Evolutionary conservation across 1,140 invertebrate species (phyloP).

Genomic region (Apis dorsata): DNA sequence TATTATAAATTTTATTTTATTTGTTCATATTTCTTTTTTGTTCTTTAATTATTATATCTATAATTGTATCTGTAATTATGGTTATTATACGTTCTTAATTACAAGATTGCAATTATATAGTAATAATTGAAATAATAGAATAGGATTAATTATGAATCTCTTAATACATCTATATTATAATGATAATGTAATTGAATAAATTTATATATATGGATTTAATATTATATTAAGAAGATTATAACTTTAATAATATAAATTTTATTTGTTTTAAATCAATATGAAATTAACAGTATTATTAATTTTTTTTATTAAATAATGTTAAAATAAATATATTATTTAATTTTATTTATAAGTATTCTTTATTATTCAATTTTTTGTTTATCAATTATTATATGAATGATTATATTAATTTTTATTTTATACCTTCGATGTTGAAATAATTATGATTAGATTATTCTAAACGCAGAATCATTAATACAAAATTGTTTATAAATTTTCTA

Average conservation of each 20-base stretch:
- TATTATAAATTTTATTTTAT: not conserved
- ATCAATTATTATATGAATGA: not conserved
- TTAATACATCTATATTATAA: not conserved
- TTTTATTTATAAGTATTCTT: not conserved
- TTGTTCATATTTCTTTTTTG: not conserved
- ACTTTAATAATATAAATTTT: not conserved
- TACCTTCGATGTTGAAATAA: not conserved
- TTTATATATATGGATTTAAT: not conserved
- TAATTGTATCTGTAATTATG: not conserved
- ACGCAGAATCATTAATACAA: not conserved
- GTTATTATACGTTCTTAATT: not conserved
- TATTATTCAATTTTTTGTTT: not conserved
- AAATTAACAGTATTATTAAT: not conserved
- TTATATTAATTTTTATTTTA: not conserved
- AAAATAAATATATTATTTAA: not conserved
- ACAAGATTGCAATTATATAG: not conserved
- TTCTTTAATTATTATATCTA: not conserved
- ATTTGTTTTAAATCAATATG: not conserved
- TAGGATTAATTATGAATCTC: not conserved
- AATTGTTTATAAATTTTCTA: not conserved
- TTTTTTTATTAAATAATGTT: not conserved
- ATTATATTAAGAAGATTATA: not conserved
- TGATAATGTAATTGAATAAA: no score
- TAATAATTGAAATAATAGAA: not conserved
- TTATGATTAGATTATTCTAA: not conserved